Evolutionary conservation across 2,113 vertebrate genomes (phyloP).

Genomic region (Zosterops hypoxanthus): DNA sequence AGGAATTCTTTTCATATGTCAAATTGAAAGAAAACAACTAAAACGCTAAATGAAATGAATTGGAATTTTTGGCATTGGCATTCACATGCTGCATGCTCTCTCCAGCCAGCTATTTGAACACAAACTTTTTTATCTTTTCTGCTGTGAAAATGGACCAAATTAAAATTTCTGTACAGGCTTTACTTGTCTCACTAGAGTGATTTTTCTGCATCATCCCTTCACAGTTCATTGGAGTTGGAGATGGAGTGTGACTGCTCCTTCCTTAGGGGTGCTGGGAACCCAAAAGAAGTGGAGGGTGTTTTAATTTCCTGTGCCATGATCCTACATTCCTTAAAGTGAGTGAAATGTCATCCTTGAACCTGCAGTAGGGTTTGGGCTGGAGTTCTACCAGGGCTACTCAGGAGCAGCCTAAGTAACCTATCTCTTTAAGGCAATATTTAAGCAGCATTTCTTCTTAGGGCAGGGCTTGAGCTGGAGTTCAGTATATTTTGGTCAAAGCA

Average conservation of each 20-base stretch:
- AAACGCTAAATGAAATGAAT: constrained; percentile 49
- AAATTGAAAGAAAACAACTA: not conserved
- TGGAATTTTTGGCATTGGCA: constrained; percentile 35
- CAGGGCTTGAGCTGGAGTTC: not conserved
- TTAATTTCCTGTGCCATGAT: not conserved
- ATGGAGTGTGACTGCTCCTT: not conserved
- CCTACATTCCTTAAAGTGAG: not conserved
- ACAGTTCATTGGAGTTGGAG: not conserved
- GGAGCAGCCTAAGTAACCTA: not conserved
- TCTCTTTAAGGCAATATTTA: not conserved
- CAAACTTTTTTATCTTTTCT: constrained; percentile 4
- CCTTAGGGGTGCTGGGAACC: not conserved
- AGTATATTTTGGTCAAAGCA: not conserved
- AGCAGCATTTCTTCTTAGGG: not conserved
- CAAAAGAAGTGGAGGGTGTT: not conserved
- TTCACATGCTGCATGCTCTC: constrained; percentile 25
- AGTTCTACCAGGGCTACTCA: not conserved
- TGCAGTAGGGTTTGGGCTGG: not conserved
- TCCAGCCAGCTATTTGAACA: not conserved
- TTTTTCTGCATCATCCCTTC: not conserved
- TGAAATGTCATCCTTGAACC: not conserved
- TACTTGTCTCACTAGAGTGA: not conserved
- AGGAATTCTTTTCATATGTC: constrained; percentile 43
- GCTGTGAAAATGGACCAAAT: not conserved
- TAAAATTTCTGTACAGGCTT: not conserved